phyloP scores from a whole-genome alignment of 2,113 vertebrate genomes.

The Terrapene triunguis region DNA sequence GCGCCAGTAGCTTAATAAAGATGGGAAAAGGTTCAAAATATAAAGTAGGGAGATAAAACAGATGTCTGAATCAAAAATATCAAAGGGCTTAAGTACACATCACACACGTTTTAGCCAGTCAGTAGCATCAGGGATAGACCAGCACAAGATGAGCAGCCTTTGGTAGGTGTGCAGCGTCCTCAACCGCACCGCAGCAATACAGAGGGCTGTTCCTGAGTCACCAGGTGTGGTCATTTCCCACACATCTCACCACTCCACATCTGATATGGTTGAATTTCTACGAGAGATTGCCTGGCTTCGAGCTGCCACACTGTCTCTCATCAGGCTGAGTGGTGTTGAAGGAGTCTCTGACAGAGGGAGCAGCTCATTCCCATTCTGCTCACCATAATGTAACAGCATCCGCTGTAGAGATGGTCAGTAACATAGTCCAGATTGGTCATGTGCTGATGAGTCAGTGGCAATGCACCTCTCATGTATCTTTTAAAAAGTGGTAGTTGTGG shows the following conservation, averaged over 20 bases:
- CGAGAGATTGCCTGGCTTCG: too few species aligned
- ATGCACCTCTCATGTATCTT: background rate
- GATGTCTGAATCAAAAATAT: background rate
- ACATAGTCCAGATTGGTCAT: background rate
- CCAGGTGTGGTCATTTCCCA: background rate
- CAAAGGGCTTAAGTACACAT: background rate
- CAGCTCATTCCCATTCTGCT: background rate
- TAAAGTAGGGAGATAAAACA: background rate
- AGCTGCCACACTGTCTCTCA: background rate
- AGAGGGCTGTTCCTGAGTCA: background rate
- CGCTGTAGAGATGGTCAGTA: background rate
- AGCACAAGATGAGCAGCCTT: background rate
- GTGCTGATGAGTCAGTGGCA: background rate
- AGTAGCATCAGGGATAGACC: background rate
- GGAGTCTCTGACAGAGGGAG: background rate
- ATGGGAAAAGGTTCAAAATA: background rate
- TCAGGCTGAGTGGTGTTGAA: background rate
- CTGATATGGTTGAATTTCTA: background rate
- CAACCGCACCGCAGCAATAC: background rate
- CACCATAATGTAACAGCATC: too few species aligned
- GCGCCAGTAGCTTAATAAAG: too few species aligned
- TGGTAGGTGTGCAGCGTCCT: background rate
- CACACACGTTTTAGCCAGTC: background rate
- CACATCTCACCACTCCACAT: background rate
- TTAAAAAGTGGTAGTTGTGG: background rate